phyloP scores from a whole-genome alignment of 2,888 invertebrate genomes.

The Fissipunctia ypsillon region DNA sequence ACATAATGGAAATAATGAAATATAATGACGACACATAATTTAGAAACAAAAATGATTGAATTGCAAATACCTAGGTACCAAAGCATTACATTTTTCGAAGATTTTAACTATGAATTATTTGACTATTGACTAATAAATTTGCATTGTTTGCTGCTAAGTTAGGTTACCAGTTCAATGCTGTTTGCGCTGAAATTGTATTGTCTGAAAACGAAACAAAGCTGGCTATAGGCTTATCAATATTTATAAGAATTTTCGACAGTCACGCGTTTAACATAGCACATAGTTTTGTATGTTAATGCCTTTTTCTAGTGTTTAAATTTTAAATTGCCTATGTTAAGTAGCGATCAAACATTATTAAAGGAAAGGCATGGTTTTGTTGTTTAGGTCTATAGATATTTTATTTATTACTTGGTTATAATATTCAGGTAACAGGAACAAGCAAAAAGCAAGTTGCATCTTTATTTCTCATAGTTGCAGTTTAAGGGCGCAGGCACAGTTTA shows the following conservation, averaged over 20 bases:
- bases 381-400: background rate
- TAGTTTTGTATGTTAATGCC: slow-evolving; percentile 15
- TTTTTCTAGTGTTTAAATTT: slow-evolving; percentile 14
- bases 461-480: background rate
- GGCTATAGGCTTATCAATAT: slow-evolving; percentile 7
- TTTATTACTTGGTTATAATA: background rate
- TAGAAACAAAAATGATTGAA: background rate
- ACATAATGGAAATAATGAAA: background rate
- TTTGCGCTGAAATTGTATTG: slow-evolving; percentile 5
- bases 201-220: slow-evolving; percentile 1
- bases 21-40: background rate
- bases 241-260: slow-evolving; percentile 22
- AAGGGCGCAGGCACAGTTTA: background rate
- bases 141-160: background rate
- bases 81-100: background rate
- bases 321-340: background rate
- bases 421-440: background rate
- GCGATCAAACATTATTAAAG: background rate
- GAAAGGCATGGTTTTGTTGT: too few relatives aligned
- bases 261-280: background rate
- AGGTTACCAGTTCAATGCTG: slow-evolving; percentile 21
- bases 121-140: background rate
- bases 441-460: too few relatives aligned
- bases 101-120: background rate
- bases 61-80: background rate